These are phyloP conservation scores for Ectemnius continuus DNA, from an alignment of 2,888 invertebrate genomes.

Conservation along the genomic window DNA sequence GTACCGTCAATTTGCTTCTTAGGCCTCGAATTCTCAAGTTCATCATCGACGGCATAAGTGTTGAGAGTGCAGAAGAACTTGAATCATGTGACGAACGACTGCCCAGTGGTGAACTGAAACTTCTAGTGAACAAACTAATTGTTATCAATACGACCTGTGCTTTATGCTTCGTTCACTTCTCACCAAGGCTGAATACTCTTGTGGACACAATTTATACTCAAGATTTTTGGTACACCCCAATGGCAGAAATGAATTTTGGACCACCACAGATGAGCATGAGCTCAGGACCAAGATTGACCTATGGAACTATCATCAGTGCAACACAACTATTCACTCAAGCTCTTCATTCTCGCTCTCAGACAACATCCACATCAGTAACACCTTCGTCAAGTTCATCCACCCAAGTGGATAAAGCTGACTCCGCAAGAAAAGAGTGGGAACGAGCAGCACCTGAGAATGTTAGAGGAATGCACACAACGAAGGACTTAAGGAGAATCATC, in stretches of 20 bases:
- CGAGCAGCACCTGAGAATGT: constrained; percentile 72
- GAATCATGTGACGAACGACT: constrained; percentile 74
- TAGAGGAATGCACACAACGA: constrained; percentile 68
- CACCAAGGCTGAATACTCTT: constrained; percentile 72
- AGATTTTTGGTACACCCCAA: constrained; percentile 75
- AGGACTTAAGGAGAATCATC: constrained; percentile 71
- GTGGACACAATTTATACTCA: constrained; percentile 75
- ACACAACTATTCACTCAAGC: constrained; percentile 76
- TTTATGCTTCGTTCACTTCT: constrained; percentile 73
- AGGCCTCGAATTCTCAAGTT: constrained; percentile 75
- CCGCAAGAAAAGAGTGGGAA: constrained; percentile 75
- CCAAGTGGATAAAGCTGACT: constrained; percentile 69
- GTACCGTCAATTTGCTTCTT: constrained; percentile 73
- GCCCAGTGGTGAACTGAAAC: constrained; percentile 71
- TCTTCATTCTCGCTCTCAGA: constrained; percentile 66
- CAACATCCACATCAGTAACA: constrained; percentile 28
- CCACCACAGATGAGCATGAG: constrained; percentile 76
- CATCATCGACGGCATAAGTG: constrained; percentile 76
- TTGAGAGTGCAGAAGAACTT: constrained; percentile 75
- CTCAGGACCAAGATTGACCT: constrained; percentile 73
- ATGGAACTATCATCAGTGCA: constrained; percentile 74
- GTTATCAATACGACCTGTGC: constrained; percentile 75
- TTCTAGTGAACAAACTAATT: constrained; percentile 74
- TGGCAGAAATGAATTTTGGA: constrained; percentile 76
- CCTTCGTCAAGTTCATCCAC: constrained; percentile 14